A percentile compares a stretch with the other conserved stretches of the same genome.
Evolutionary conservation across 1,140 invertebrate species (phyloP).

Genomic region (Psix sp.): DNA sequence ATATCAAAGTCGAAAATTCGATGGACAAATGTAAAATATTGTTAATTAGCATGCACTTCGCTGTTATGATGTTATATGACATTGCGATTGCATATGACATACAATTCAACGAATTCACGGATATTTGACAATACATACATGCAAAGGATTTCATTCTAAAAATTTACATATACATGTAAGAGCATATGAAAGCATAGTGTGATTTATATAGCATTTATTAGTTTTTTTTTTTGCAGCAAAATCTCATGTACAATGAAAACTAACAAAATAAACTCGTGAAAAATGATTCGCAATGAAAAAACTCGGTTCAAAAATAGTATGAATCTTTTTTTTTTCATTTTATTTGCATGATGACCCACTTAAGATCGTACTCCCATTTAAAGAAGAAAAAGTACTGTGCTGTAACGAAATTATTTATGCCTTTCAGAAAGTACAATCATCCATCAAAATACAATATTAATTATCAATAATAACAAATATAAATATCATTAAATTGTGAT

Average conservation of each 20-base stretch:
- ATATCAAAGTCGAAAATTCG: neutral
- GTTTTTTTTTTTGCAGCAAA: neutral
- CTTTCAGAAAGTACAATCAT: too few species aligned
- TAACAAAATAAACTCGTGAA: conserved; percentile 2
- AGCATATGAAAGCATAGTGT: conserved; percentile 2
- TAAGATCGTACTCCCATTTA: too few species aligned
- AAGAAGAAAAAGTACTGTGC: too few species aligned
- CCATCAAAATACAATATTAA: too few species aligned
- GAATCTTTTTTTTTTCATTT: too few species aligned
- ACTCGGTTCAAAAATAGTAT: too few species aligned
- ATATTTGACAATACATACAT: conserved; percentile 8
- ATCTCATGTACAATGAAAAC: conserved; percentile 2
- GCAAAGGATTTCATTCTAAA: conserved; percentile 7
- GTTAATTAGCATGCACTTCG: conserved; percentile 7
- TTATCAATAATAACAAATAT: too few species aligned
- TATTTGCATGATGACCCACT: too few species aligned
- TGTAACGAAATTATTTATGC: too few species aligned
- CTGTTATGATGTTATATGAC: neutral
- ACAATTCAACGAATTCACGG: too few species aligned
- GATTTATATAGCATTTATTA: conserved; percentile 23
- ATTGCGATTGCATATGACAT: conserved; percentile 13
- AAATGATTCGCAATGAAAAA: conserved; percentile 3
- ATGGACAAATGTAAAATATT: conserved; percentile 1
- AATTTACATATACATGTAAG: conserved; percentile 19
- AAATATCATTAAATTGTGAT: too few species aligned